These are phyloP conservation scores for Alectura lathami DNA, from an alignment of 2,113 vertebrate species.

Conservation along the genomic window DNA sequence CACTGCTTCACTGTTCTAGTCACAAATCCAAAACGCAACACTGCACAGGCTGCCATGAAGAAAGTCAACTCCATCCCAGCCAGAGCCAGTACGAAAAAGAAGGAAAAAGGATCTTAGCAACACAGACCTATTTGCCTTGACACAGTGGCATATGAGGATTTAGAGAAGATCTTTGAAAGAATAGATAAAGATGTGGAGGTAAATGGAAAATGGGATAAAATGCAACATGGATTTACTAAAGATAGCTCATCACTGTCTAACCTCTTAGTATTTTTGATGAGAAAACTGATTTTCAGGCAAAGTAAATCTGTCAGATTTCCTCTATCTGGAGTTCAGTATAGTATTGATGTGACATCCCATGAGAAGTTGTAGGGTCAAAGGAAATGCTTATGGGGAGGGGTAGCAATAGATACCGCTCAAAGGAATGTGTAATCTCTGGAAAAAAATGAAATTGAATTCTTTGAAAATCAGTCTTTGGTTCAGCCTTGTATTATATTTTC, in stretches of 20 bases:
- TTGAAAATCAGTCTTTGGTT: background rate
- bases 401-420: background rate
- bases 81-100: background rate
- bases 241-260: constrained; percentile 43
- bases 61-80: background rate
- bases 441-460: background rate
- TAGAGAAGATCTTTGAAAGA: constrained; percentile 25
- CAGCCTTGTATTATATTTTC: background rate
- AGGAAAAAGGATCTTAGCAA: background rate
- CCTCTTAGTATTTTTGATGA: constrained; percentile 30
- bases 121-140: background rate
- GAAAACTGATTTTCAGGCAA: constrained; percentile 42
- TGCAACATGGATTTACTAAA: constrained; percentile 12
- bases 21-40: background rate
- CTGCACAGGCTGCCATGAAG: background rate
- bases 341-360: constrained; percentile 19
- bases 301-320: constrained; percentile 39
- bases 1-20: background rate
- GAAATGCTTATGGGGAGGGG: background rate
- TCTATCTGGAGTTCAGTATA: constrained; percentile 34
- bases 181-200: constrained; percentile 27
- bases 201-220: constrained; percentile 60
- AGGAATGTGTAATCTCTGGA: background rate
- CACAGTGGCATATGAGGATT: background rate
- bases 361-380: constrained; percentile 37